Evolutionary conservation across 2,888 invertebrate genomes (phyloP), one percentile per base, ranked within the genome.

Genomic region (Drosophila putrida): DNA sequence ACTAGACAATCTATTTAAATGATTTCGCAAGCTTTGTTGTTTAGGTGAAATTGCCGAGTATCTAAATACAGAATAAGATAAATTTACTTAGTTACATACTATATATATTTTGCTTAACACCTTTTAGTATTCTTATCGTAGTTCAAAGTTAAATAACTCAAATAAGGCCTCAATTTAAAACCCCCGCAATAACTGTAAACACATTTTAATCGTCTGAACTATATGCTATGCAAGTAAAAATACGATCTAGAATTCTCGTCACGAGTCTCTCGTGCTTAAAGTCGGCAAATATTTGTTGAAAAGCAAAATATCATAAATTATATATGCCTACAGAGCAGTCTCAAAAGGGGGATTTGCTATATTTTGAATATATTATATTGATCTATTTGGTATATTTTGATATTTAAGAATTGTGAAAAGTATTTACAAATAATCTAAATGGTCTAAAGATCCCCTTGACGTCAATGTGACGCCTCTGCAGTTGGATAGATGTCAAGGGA

Each of bases 211-310:
- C 59, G 13, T 20, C 50, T 65, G 70, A 75, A 75, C 74, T 75
- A 74, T 70, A 74, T 75, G 74, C 63, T 60, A 55, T 66, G 60
- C 55, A 65, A 71, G 75, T 64, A 64, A 59, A 50, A 67, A 59
- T 55, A 67, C 38, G 57, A 72, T 71, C 63, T 28, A 6, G 55
- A 67, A 75, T 60, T 71, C 55, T 36, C 62, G 31, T 71, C 76
- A 75, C 75, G 72, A 72, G 77, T 68, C 62, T 36, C 77, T 76
- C 69, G 69, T 73, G 77, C 60, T 63, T 64, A 61, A 75, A 72
- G 63, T 69, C 77, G 36, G 75, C 53, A 77, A 75, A 75, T 69
- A 75, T 69, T 76, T 77, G 61, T 31, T 10, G 8, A 31, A 47
- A 59, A 31, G 35, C 20, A 62, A 31, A 47, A 33, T 44, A 57